Percentiles rank a stretch among this genome's conserved stretches.
These are phyloP conservation scores for Mamestra configurata DNA, from an alignment of 1,140 invertebrate genomes.

Conservation along the genomic window DNA sequence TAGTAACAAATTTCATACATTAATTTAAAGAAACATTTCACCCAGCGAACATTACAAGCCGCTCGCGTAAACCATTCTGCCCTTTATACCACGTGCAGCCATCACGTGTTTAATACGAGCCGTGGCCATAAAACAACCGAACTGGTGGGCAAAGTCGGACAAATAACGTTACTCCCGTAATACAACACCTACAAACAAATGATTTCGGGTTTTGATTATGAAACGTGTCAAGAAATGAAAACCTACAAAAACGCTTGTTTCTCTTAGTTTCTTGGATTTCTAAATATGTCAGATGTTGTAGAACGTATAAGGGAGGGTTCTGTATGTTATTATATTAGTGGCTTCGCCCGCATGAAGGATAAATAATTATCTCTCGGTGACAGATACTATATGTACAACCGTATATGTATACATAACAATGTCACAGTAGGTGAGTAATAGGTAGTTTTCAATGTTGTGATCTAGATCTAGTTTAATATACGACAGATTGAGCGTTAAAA, in stretches of 20 bases:
- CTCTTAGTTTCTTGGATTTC: neutral
- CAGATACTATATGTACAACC: constrained; percentile 66
- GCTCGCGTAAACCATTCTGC: constrained; percentile 14
- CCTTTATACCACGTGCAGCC: constrained; percentile 44
- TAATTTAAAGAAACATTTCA: too few relatives aligned
- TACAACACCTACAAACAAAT: constrained; percentile 22
- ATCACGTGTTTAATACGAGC: constrained; percentile 47
- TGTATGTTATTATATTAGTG: too few relatives aligned
- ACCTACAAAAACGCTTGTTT: neutral
- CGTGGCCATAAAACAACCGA: constrained; percentile 48
- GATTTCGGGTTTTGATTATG: neutral
- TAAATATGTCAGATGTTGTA: too few relatives aligned
- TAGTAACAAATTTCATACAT: too few relatives aligned
- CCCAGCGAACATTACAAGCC: neutral
- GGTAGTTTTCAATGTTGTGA: constrained; percentile 9
- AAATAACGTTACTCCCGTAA: constrained; percentile 12
- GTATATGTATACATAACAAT: constrained; percentile 46
- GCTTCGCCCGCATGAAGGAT: too few relatives aligned
- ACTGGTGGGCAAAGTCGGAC: constrained; percentile 34
- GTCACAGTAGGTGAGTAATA: constrained; percentile 60
- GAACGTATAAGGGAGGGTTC: too few relatives aligned
- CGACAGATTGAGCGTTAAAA: too few relatives aligned
- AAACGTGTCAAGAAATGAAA: constrained; percentile 5
- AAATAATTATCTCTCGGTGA: too few relatives aligned
- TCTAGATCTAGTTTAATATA: too few relatives aligned